phyloP scores from a whole-genome alignment of 2,797 vertebrate genomes.

The Margarornis squamiger region DNA sequence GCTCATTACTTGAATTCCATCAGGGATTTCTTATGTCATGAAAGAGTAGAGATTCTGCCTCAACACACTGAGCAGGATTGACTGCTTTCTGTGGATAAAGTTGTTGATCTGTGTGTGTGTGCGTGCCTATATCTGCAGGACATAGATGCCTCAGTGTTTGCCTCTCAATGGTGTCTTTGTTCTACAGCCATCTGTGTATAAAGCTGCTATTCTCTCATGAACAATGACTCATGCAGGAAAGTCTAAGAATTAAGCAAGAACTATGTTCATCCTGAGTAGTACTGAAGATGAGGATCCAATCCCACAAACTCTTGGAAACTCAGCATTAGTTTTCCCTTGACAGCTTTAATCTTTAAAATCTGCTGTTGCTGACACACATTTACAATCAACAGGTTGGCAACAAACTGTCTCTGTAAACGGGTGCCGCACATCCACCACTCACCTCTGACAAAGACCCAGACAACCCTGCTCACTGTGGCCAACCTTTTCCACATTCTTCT shows the following conservation, averaged over 20 bases:
- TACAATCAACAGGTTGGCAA: neutral
- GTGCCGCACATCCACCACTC: neutral
- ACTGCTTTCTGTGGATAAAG: slow-evolving; percentile 38
- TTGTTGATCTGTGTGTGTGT: slow-evolving; percentile 19
- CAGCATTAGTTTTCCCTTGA: slow-evolving; percentile 30
- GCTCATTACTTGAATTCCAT: slow-evolving; percentile 38
- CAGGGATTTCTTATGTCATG: slow-evolving; percentile 25
- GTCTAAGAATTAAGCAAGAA: slow-evolving; percentile 55
- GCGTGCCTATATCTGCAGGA: slow-evolving; percentile 48
- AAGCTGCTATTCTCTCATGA: slow-evolving; percentile 82
- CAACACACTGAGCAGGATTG: slow-evolving; percentile 28
- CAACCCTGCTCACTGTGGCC: neutral
- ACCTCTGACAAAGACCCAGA: neutral
- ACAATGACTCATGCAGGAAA: slow-evolving; percentile 79
- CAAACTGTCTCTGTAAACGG: neutral
- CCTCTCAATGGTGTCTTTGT: slow-evolving; percentile 82
- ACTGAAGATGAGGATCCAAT: slow-evolving; percentile 25
- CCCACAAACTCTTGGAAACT: slow-evolving; percentile 45
- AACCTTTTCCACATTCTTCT: neutral
- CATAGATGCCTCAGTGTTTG: slow-evolving; percentile 71
- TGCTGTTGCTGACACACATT: neutral
- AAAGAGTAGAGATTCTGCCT: slow-evolving; percentile 34
- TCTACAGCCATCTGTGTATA: slow-evolving; percentile 81
- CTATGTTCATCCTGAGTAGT: slow-evolving; percentile 78
- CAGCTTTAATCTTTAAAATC: slow-evolving; percentile 36